Evolutionary conservation across 2,888 invertebrate species (phyloP), one percentile per base, ranked within the genome.

Genomic region (Siphlonurus alternatus): DNA sequence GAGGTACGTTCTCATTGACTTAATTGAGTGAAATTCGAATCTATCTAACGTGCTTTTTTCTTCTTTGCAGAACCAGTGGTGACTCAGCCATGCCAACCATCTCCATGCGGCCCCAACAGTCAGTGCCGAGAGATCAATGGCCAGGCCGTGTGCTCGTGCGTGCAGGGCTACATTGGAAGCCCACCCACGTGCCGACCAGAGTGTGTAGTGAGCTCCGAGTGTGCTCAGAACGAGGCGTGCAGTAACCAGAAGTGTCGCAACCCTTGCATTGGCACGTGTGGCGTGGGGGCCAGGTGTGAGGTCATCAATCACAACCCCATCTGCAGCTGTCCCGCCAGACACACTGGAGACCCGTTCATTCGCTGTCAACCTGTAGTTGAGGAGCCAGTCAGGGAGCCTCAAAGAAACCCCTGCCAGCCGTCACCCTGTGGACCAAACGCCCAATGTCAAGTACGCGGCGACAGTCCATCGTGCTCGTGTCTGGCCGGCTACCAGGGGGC

Each of bases 101-200:
- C 82, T 63, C 88, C 87, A 1, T 89, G 88, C 73, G 88, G 88
- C 38, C 83, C 86, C 1, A 85, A 87, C 71, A 87, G 88, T 72
- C 86, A 87, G 71, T 89, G 89, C 71, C 80, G 85, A 62, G 83
- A 83, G 72, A 76, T 83, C 22, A 87, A 87, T 69, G 83, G 81
- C 53, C 82, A 87, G 67, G 86, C 87, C 2, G 85, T 87, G n/a
- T 91, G 90, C 72, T 86, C 87, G 22, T 90, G 90, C 71, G 76
- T 87, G 66, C 81, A 82, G 65, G 83, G 82, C 59, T 89, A 82
- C 73, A 79, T 82, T 62, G 90, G 90, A 64, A 85, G 82, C 69
- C 89, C 90, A 62, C 89, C 89, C 24, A 81, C 83, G 61, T 89
- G 89, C 70, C 79, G 88, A 69, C 87, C 88, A 5, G 89, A 89